phyloP scores from a whole-genome alignment of 2,113 vertebrate genomes.

The Toxotes chatareus region DNA sequence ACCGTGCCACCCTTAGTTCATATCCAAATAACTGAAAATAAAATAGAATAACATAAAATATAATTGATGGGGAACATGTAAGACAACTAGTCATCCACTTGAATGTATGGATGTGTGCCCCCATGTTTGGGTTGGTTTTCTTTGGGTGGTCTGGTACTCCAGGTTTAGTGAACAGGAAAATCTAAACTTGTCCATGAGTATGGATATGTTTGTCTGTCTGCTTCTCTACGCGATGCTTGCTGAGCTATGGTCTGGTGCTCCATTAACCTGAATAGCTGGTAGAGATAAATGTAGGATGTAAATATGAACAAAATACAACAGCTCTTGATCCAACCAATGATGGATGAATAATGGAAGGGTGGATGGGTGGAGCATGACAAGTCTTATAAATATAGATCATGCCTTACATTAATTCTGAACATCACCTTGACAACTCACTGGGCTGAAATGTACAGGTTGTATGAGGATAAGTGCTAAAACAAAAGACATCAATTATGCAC shows the following conservation, averaged over 20 bases:
- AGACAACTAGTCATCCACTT: neutral
- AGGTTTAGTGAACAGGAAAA: neutral
- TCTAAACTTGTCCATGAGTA: neutral
- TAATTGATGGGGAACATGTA: neutral
- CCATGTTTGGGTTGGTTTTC: neutral
- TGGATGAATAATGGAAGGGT: constrained; percentile 44
- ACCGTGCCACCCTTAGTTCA: too few relatives aligned
- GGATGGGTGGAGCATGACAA: constrained; percentile 17
- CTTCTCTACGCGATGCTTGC: neutral
- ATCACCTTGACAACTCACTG: constrained; percentile 31
- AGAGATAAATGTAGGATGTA: constrained; percentile 16
- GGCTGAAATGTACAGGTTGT: constrained; percentile 16
- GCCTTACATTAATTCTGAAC: constrained; percentile 41
- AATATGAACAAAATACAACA: constrained; percentile 2
- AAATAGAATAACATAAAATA: neutral
- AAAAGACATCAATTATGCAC: constrained; percentile 32
- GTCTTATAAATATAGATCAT: constrained; percentile 47
- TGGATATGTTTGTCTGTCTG: neutral
- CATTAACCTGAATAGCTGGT: constrained; percentile 4
- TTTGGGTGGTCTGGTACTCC: neutral
- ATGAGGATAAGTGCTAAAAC: constrained; percentile 31
- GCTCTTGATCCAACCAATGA: constrained; percentile 1
- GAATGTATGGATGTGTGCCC: neutral
- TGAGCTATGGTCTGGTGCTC: constrained; percentile 7
- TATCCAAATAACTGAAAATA: neutral